Conservation (phyloP, 2,113 vertebrate species). For the Odontesthes bonariensis region DNA sequence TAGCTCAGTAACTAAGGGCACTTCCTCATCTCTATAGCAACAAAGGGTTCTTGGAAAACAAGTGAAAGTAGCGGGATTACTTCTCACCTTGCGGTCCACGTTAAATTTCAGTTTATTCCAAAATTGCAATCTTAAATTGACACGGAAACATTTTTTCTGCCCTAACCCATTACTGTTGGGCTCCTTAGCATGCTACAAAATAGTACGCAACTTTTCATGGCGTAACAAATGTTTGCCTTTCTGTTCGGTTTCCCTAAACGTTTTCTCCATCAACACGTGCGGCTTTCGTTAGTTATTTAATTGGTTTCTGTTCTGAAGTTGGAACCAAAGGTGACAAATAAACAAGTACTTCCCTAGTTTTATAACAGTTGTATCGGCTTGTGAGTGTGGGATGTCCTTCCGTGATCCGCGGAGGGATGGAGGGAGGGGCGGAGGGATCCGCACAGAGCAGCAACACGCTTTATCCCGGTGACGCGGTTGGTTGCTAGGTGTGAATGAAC, state of each 20-base stretch:
- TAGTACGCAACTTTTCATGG: neutral
- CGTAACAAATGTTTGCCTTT: neutral
- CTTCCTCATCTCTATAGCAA: constrained; percentile 11
- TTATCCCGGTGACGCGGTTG: constrained; percentile 78
- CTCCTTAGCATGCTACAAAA: neutral
- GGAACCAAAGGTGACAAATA: neutral
- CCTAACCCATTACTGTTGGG: too few relatives aligned
- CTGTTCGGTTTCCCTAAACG: neutral
- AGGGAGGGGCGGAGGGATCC: constrained; percentile 58
- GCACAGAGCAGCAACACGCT: constrained; percentile 13
- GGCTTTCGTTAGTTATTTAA: neutral
- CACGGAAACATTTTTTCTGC: too few relatives aligned
- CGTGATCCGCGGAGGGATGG: constrained; percentile 21
- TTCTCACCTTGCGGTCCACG: neutral
- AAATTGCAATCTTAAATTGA: too few relatives aligned
- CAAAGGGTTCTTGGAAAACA: neutral
- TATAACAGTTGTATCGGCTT: neutral
- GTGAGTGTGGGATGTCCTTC: constrained; percentile 48
- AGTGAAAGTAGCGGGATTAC: constrained; percentile 1
- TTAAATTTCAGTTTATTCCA: too few relatives aligned
- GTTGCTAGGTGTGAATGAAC: constrained; percentile 87
- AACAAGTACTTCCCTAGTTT: neutral
- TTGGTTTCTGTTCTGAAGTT: too few relatives aligned
- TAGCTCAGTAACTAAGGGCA: neutral
- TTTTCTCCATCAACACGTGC: neutral